phyloP scores from a whole-genome alignment of 2,888 invertebrate species.

The Conistra vaccinii region DNA sequence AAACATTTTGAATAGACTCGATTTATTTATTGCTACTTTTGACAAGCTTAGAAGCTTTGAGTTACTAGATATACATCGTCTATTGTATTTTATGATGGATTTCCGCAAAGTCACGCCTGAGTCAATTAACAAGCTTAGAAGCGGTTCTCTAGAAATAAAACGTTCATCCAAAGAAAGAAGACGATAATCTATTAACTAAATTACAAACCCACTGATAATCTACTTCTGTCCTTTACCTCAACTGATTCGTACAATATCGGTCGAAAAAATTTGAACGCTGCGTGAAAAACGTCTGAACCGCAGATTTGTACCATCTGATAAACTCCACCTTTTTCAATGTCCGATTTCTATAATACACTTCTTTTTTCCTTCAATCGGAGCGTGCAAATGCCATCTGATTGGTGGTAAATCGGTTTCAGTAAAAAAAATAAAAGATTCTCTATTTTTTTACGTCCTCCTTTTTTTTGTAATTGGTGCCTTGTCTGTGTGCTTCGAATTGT shows the following conservation, averaged over 20 bases:
- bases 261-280: slow-evolving; percentile 39
- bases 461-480: slow-evolving; percentile 32
- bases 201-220: slow-evolving; percentile 2
- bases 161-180: background rate
- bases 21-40: slow-evolving; percentile 16
- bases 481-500: slow-evolving; percentile 11
- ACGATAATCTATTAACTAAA: slow-evolving; percentile 16
- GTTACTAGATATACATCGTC: too few relatives aligned
- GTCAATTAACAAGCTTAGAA: slow-evolving; percentile 4
- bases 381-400: slow-evolving; percentile 72
- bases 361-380: slow-evolving; percentile 73
- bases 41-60: background rate
- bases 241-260: slow-evolving; percentile 28
- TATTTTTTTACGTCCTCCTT: slow-evolving; percentile 15
- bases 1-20: slow-evolving; percentile 9
- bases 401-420: slow-evolving; percentile 53
- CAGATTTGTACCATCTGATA: slow-evolving; percentile 51
- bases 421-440: slow-evolving; percentile 44
- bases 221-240: slow-evolving; percentile 13
- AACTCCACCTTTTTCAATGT: slow-evolving; percentile 72
- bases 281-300: slow-evolving; percentile 31
- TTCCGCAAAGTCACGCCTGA: too few relatives aligned
- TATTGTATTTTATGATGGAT: too few relatives aligned
- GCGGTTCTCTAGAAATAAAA: background rate
- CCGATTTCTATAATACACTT: slow-evolving; percentile 73